phyloP scores from a whole-genome alignment of 2,797 vertebrate species.

The Helicolenus hilgendorfi region DNA sequence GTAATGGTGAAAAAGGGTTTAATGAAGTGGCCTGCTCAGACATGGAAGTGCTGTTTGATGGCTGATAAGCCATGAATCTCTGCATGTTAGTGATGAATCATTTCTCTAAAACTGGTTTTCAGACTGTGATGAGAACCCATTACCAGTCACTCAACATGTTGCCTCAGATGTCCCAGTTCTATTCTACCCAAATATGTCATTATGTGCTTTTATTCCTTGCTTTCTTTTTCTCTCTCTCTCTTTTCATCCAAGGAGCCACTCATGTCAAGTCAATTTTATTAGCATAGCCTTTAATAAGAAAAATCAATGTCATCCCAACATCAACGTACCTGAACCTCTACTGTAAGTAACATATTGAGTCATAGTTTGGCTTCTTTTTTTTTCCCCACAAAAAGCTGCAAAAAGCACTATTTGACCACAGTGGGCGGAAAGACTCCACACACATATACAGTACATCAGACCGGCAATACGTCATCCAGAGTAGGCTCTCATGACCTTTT shows the following conservation, averaged over 20 bases:
- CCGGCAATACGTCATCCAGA: too few relatives aligned
- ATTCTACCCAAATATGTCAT: neutral
- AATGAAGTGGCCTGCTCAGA: neutral
- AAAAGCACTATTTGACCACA: neutral
- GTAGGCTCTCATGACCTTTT: too few relatives aligned
- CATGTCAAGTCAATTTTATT: neutral
- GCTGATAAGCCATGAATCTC: neutral
- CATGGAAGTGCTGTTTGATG: neutral
- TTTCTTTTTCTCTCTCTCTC: neutral
- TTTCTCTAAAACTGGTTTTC: neutral
- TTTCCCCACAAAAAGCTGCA: neutral
- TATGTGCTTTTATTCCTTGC: neutral
- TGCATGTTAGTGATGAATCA: neutral
- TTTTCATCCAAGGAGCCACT: neutral
- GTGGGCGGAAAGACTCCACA: neutral
- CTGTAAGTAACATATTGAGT: neutral
- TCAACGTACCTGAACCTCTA: neutral
- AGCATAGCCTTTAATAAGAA: neutral
- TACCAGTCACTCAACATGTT: neutral
- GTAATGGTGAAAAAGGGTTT: neutral
- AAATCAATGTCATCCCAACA: neutral
- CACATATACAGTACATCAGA: too few relatives aligned
- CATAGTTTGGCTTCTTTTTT: neutral
- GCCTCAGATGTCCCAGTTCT: neutral
- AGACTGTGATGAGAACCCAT: neutral